Base-by-base conservation (phyloP, 37 sponge, comb jelly and placozoan species). In the Hormiphora californensis region DNA sequence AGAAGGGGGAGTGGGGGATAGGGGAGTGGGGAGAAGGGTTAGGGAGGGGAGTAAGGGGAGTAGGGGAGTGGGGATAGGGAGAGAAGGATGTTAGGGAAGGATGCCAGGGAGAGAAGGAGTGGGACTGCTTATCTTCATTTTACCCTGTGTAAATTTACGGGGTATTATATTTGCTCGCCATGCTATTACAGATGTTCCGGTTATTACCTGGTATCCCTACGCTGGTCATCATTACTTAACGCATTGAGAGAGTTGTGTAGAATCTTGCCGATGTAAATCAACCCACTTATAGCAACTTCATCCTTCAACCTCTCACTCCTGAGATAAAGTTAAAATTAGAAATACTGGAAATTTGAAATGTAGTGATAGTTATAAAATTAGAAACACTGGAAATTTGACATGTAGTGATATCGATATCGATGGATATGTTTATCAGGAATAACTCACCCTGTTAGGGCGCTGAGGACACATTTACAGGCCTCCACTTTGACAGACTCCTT, bases 401-500 rank as follows among this genome's bases (percentile, higher is more conserved):
- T 15, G 33, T 15, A 63, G 15, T 19, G 21, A 30, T 30, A 19
- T 15, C 11, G 21, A 11, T 11, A 63, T 63, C 12, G 31, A 32
- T 63, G 33, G 33, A 63, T 21, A 63, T 19, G 17, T 15, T 11
- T 11, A 63, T 21, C 17, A 11, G 31, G 12, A 63, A 63, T 21
- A 32, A 21, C 33, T 32, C 73, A n/a, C 54, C 92, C 92, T 55
- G 36, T 12, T 41, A 40, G 43, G 22, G 91, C 67, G 9, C 78
- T 61, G 35, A 90, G 54, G 39, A 97, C 85, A 55, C 63, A 87
- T 87, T 86, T 90, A 63, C 95, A 94, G 21, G 90, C 94, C 39
- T 97, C 99, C 51, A 97, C 94, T 61, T 93, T 93, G n/a, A 92
- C 90, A n/a, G 39, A 31, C 37, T 97, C 99, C 87, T 91, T 93